phyloP scores from a whole-genome alignment of 92 coral and sea anemone species.

The Palythoa grandis region DNA sequence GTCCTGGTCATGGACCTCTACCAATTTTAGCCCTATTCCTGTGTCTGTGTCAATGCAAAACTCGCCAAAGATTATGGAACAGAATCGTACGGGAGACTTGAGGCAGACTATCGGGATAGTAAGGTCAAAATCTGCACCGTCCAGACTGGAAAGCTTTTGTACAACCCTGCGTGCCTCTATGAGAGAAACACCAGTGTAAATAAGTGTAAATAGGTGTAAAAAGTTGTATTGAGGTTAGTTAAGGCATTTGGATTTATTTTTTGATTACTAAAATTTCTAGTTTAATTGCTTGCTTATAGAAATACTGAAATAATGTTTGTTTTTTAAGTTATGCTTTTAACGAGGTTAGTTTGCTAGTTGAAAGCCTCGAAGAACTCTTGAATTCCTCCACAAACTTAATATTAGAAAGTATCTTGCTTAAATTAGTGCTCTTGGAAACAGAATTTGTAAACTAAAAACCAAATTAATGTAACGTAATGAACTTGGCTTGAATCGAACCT shows the following conservation, averaged over 20 bases:
- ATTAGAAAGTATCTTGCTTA: too few species aligned
- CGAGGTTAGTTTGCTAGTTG: too few species aligned
- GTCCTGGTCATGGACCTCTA: constrained; percentile 37
- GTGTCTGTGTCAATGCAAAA: constrained; percentile 21
- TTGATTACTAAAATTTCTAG: neutral
- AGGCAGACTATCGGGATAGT: neutral
- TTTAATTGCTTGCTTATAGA: neutral
- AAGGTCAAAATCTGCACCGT: constrained; percentile 32
- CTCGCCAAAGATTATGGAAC: neutral
- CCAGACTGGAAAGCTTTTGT: neutral
- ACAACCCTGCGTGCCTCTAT: neutral
- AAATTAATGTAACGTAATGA: neutral
- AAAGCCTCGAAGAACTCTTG: too few species aligned
- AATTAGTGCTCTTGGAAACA: too few species aligned
- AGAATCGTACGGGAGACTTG: neutral
- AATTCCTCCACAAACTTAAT: too few species aligned
- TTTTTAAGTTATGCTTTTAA: too few species aligned
- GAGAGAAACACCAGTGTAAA: constrained; percentile 16
- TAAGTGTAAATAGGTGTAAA: neutral
- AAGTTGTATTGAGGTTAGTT: neutral
- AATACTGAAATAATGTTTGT: too few species aligned
- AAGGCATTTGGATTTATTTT: neutral
- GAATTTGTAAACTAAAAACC: too few species aligned
- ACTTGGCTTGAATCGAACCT: too few species aligned
- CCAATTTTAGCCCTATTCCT: constrained; percentile 12